phyloP scores from a whole-genome alignment of 2,797 vertebrate species.

The Nasua narica region DNA sequence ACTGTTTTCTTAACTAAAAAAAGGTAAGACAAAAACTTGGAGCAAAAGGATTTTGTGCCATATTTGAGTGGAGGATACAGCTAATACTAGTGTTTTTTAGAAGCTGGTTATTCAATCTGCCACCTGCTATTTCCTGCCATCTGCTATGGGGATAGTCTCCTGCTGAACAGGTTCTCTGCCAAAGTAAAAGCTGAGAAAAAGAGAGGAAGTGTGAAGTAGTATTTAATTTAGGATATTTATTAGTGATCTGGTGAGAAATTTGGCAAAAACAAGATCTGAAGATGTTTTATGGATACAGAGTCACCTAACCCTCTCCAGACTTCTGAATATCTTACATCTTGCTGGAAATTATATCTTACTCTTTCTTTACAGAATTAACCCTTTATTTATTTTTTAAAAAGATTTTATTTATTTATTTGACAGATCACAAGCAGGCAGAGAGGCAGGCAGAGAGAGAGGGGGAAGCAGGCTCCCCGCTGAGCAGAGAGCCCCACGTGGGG shows the following conservation, averaged over 20 bases:
- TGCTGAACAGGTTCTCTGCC: slow-evolving; percentile 32
- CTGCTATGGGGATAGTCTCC: slow-evolving; percentile 26
- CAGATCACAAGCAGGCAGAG: too few species aligned
- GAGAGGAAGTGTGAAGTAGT: slow-evolving; percentile 21
- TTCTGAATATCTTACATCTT: background rate
- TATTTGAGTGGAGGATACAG: background rate
- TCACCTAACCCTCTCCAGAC: background rate
- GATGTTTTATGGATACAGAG: background rate
- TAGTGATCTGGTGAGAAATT: slow-evolving; percentile 3
- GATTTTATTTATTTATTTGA: too few species aligned
- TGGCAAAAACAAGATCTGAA: slow-evolving; percentile 29
- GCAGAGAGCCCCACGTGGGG: too few species aligned
- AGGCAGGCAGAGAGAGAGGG: too few species aligned
- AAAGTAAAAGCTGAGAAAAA: slow-evolving; percentile 27
- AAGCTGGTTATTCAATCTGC: slow-evolving; percentile 28
- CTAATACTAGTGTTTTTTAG: background rate
- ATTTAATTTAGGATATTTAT: slow-evolving; percentile 37
- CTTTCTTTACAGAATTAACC: slow-evolving; percentile 3
- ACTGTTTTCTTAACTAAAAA: slow-evolving; percentile 5
- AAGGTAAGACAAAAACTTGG: background rate
- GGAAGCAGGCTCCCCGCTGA: too few species aligned
- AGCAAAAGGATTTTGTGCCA: background rate
- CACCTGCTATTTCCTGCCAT: slow-evolving; percentile 39
- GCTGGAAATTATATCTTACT: slow-evolving; percentile 25
- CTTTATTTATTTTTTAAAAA: background rate